A percentile compares a stretch with the other conserved stretches of the same genome.
Evolutionary conservation across 2,797 vertebrate species (phyloP).

Genomic region (Typhlichthys subterraneus): DNA sequence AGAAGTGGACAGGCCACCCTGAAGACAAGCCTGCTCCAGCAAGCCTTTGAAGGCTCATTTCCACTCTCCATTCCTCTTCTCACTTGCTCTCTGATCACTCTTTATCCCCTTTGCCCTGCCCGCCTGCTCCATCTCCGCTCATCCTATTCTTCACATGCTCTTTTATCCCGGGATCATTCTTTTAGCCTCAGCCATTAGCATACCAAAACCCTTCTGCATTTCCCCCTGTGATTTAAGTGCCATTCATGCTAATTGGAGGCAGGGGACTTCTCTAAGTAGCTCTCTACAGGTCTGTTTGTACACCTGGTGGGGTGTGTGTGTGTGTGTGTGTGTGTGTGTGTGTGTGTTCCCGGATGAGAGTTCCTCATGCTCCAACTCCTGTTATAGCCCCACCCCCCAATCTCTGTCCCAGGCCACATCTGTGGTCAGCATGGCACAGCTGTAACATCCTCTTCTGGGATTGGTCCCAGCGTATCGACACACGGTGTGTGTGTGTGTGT

Average conservation of each 20-base stretch:
- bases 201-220: conserved; percentile 74
- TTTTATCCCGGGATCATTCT: conserved; percentile 77
- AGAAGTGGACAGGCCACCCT: conserved; percentile 65
- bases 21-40: conserved; percentile 56
- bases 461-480: conserved; percentile 47
- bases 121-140: conserved; percentile 66
- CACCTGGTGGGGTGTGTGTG: conserved; percentile 59
- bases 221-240: conserved; percentile 72
- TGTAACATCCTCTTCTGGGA: conserved; percentile 62
- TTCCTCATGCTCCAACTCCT: conserved; percentile 40
- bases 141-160: conserved; percentile 72
- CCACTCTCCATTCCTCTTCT: conserved; percentile 48
- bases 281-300: conserved; percentile 73
- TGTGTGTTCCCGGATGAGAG: conserved; percentile 37
- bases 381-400: too few relatives aligned
- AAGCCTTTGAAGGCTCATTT: conserved; percentile 72
- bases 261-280: conserved; percentile 61
- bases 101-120: conserved; percentile 70
- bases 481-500: neutral
- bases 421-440: conserved; percentile 55
- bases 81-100: conserved; percentile 67
- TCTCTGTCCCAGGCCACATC: too few relatives aligned
- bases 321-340: conserved; percentile 5
- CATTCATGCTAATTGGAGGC: conserved; percentile 77
- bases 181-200: conserved; percentile 73